Percentiles rank a stretch among this genome's conserved stretches.
These are phyloP conservation scores for Drosophila willistoni DNA, from an alignment of 1,140 invertebrate genomes.

Conservation along the genomic window DNA sequence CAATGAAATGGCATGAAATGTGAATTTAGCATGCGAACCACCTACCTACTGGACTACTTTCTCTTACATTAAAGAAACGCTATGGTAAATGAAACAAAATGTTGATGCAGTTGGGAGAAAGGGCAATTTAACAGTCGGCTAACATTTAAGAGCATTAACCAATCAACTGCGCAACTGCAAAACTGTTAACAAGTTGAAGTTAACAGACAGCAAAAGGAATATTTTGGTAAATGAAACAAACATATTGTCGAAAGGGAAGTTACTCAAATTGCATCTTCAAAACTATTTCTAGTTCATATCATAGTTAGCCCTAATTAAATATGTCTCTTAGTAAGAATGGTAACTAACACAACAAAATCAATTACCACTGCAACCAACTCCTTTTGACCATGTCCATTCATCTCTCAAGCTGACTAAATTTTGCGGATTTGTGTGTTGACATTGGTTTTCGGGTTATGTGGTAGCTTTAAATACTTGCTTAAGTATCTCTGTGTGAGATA, in stretches of 20 bases:
- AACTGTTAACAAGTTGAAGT: conserved; percentile 25
- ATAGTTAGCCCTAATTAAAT: no score
- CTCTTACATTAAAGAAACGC: not conserved
- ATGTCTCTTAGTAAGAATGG: no score
- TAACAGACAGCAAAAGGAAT: conserved; percentile 22
- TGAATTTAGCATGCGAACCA: conserved; percentile 58
- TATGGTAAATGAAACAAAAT: not conserved
- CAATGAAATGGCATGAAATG: conserved; percentile 33
- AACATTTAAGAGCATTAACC: conserved; percentile 65
- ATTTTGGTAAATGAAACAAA: conserved; percentile 22
- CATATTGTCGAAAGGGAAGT: not conserved
- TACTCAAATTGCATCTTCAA: no score
- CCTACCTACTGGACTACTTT: conserved; percentile 54
- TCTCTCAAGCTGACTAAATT: conserved; percentile 24
- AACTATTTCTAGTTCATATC: no score
- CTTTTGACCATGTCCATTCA: conserved; percentile 23
- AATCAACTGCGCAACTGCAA: conserved; percentile 51
- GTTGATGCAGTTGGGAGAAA: conserved; percentile 36
- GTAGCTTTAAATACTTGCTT: conserved; percentile 48
- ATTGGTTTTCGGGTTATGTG: conserved; percentile 52
- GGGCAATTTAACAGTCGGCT: conserved; percentile 39
- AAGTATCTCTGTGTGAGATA: not conserved
- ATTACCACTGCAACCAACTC: conserved; percentile 23
- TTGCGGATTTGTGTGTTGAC: conserved; percentile 53
- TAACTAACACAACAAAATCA: not conserved